Base-by-base conservation (phyloP, 2,888 invertebrate genomes). In the Mesorhabditis sp. region DNA sequence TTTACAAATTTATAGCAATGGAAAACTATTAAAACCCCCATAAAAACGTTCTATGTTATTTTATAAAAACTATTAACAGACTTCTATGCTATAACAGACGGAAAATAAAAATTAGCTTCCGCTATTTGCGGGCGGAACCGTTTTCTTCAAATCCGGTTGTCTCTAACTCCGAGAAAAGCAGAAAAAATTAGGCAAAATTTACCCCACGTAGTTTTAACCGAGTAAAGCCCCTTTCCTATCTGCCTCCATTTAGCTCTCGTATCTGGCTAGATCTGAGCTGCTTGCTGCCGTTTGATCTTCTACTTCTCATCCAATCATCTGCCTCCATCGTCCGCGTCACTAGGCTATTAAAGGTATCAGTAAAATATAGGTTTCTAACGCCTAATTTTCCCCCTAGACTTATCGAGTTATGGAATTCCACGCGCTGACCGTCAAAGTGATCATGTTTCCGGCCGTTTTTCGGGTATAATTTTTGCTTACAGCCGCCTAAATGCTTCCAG, bases 231-330 rank as follows among this genome's bases (percentile, higher is more conserved):
- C 28, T 28, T 28, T 28, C 28, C 28, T n/a, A 28, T 28, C 28
- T 28, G 28, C 28, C 28, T 1, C 28, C 58, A 50, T 50, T 50
- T 50, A 50, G 76, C 50, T 43, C 6, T 3, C 69, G 74, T 15
- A 73, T 78, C 45, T 10, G 45, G 10, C 66, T 77, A 61, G 80
- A 80, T 67, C 4, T 80, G 13, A 28, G 68, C 5, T 68, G 71
- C 45, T 42, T 80, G n/a, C 42, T 77, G 43, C 80, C 80, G 6
- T 68, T 72, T 13, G 80, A 80, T 69, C 41, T 80, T 42, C 42
- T 80, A 58, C 66, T 79, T n/a, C 41, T 70, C 45, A 44, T 70
- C 41, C 43, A 64, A 28, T 69, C 67, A 10, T 62, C 65, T 44
- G 43, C 45, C 43, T 72, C 70, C 10, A 28, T 70, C 5, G 44